Conservation (phyloP, 1,140 invertebrate genomes). For the Patella vulgata region DNA sequence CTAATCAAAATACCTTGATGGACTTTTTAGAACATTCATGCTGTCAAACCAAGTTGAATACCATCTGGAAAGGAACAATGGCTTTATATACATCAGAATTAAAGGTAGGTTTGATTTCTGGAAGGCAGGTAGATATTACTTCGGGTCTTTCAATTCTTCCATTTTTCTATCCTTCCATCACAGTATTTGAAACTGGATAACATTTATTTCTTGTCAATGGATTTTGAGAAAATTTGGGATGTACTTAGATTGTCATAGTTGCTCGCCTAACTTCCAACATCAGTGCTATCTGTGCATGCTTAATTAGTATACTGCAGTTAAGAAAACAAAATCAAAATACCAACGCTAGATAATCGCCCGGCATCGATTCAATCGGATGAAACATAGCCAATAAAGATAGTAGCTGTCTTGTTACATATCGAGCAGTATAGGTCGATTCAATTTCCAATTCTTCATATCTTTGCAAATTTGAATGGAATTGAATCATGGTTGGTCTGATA, state of each 20-base stretch:
- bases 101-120: constrained; percentile 41
- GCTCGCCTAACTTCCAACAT: too few species aligned
- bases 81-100: constrained; percentile 55
- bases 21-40: constrained; percentile 61
- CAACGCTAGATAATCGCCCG: too few species aligned
- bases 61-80: constrained; percentile 63
- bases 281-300: too few species aligned
- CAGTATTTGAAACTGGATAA: background rate
- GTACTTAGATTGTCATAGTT: too few species aligned
- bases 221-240: background rate
- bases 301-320: too few species aligned
- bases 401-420: too few species aligned
- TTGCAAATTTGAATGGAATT: too few species aligned
- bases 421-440: too few species aligned
- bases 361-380: too few species aligned
- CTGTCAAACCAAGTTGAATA: constrained; percentile 62
- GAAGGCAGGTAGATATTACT: background rate
- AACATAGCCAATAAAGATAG: too few species aligned
- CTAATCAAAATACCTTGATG: constrained; percentile 55
- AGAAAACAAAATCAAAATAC: too few species aligned
- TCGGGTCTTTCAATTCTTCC: background rate
- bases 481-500: background rate
- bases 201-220: background rate
- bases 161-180: background rate
- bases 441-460: too few species aligned